Base-by-base conservation (phyloP, 64 coral and sea anemone species). In the Exaiptasia diaphana region DNA sequence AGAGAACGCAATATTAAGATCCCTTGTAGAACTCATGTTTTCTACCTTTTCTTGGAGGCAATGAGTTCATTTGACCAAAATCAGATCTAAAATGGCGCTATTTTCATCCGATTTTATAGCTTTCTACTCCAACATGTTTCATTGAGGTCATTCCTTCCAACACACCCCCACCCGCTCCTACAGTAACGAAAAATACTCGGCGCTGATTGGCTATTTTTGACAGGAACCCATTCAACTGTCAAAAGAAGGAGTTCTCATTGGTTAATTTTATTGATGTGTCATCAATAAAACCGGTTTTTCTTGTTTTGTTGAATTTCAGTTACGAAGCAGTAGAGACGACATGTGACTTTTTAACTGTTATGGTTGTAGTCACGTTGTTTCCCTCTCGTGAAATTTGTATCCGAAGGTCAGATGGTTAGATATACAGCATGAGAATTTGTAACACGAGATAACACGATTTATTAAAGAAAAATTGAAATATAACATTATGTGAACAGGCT, bases 1-100 rank as follows among this genome's bases (percentile, higher is more conserved):
- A 63, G 90, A 99, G 79, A 99, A 99, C 6, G 95, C 89, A 24
- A 99, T 32, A 77, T 88, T 93, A 3, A 99, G 53, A 46, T 93
- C 88, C 67, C 91, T 39, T 5, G 27, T 10, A 34, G 91, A 78
- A 18, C 75, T 29, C 91, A 93, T 93, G 38, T 27, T 48, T 52
- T 5, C 23, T 9, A 42, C 48, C 28, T 67, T 33, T 32, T 45
- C 15, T 13, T 41, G 36, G n/a, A 41, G 23, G n/a, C n/a, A n/a
- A n/a, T n/a, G n/a, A n/a, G 5, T 14, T 41, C 36, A 30, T 10
- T 9, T 12, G 64, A 25, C 23, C 11, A 63, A 76, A 79, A n/a
- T 27, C 9, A 62, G 10, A 3, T 37, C 50, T 39, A 64, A 41
- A 31, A 1, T n/a, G 54, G 14, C 38, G 54, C 22, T 44, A 41